These are phyloP conservation scores for Eurypyga helias DNA, from an alignment of 2,113 vertebrate species.

Conservation along the genomic window DNA sequence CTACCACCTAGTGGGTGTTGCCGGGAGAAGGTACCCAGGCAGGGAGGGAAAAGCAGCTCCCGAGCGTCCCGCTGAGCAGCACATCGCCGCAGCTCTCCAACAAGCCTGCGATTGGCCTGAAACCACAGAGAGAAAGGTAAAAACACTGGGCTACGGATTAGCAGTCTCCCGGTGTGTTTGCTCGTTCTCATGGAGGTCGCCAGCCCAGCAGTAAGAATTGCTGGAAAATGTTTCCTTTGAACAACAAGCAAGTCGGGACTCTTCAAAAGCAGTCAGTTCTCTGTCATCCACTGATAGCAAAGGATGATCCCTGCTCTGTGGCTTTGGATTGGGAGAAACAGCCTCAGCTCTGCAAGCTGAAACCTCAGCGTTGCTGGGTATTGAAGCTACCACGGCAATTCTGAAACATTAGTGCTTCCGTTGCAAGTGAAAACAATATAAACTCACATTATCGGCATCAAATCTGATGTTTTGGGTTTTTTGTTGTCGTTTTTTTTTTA, in stretches of 20 bases:
- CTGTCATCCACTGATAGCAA: neutral
- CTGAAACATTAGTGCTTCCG: neutral
- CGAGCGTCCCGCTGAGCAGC: fast-evolving
- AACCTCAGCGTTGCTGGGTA: neutral
- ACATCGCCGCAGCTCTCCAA: fast-evolving
- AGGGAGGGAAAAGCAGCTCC: neutral
- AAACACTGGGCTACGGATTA: neutral
- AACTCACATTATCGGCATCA: neutral
- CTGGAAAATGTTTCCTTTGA: neutral
- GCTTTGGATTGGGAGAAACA: neutral
- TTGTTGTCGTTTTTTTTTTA: too few relatives aligned
- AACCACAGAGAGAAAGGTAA: fast-evolving
- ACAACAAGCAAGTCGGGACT: neutral
- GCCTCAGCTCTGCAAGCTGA: too few relatives aligned
- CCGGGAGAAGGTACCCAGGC: fast-evolving
- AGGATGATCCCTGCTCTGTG: neutral
- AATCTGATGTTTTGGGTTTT: neutral
- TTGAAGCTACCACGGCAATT: neutral
- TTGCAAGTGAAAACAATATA: neutral
- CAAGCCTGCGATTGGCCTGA: neutral
- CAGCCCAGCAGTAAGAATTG: neutral
- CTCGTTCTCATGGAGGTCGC: neutral
- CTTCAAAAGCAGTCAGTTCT: neutral
- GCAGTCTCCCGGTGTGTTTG: neutral
- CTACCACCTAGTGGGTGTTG: neutral